Evolutionary conservation across 2,888 invertebrate species (phyloP).

Genomic region (Rhimphoctona megacephalus): DNA sequence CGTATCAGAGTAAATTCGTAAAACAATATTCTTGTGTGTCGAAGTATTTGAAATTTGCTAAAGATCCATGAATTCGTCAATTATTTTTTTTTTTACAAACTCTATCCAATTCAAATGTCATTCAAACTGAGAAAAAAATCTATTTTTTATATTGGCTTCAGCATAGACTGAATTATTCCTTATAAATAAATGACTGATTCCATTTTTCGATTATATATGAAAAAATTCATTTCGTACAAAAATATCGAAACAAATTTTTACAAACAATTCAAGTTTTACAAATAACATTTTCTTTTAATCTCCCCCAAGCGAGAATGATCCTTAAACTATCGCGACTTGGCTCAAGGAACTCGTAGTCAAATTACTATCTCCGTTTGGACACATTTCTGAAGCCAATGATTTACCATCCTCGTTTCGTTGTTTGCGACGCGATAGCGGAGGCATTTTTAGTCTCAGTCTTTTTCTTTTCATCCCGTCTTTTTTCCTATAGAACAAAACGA

Average conservation of each 20-base stretch:
- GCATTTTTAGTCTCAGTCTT: conserved; percentile 76
- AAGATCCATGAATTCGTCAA: neutral
- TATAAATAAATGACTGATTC: neutral
- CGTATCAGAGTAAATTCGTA: conserved; percentile 7
- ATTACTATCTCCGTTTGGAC: conserved; percentile 76
- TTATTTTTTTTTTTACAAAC: neutral
- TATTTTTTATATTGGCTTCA: neutral
- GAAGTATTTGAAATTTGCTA: neutral
- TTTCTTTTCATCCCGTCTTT: conserved; percentile 73
- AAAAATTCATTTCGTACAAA: neutral
- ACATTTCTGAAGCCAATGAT: conserved; percentile 78
- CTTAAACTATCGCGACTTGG: conserved; percentile 74
- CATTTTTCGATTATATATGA: neutral
- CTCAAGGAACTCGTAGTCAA: conserved; percentile 55
- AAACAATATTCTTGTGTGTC: conserved; percentile 21
- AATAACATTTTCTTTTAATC: neutral
- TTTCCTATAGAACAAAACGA: conserved; percentile 69
- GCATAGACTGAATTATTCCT: neutral
- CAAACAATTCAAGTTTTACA: no score
- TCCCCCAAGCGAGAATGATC: neutral
- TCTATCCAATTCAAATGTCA: neutral
- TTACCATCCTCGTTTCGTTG: conserved; percentile 74
- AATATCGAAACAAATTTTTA: neutral
- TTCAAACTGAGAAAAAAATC: neutral
- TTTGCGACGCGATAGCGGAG: conserved; percentile 70